Evolutionary conservation across 2,888 invertebrate species (phyloP).

Genomic region (Diaperis boleti): DNA sequence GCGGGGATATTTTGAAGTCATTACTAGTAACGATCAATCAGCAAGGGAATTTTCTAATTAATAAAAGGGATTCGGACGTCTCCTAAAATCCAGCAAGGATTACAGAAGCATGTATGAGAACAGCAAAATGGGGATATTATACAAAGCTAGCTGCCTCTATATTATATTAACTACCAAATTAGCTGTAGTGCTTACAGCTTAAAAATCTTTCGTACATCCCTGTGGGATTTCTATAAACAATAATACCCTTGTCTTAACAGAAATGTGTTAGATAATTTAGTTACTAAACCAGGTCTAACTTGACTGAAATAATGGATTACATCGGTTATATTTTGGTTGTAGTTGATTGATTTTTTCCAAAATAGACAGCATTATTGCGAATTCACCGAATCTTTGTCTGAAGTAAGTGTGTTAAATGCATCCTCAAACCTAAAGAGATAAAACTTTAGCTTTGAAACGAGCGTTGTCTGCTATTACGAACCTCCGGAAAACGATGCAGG

Average conservation of each 20-base stretch:
- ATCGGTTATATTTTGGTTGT: too few relatives aligned
- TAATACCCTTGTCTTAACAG: too few relatives aligned
- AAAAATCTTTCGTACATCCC: slow-evolving; percentile 7
- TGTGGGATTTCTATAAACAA: slow-evolving; percentile 5
- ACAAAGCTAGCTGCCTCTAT: slow-evolving; percentile 6
- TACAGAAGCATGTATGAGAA: slow-evolving; percentile 8
- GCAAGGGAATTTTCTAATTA: slow-evolving; percentile 18
- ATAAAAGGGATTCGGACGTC: slow-evolving; percentile 1
- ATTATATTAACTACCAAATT: slow-evolving; percentile 10
- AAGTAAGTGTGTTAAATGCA: slow-evolving; percentile 3
- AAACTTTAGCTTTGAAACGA: slow-evolving; percentile 8
- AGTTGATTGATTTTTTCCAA: too few relatives aligned
- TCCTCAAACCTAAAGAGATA: slow-evolving; percentile 5
- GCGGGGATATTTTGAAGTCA: neutral
- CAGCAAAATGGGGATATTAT: slow-evolving; percentile 15
- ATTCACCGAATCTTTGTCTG: neutral
- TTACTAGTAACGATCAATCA: slow-evolving; percentile 22
- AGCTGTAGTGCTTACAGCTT: neutral
- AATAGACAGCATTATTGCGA: neutral
- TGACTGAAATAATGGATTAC: too few relatives aligned
- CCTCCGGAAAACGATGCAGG: slow-evolving; percentile 8
- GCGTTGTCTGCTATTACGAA: slow-evolving; percentile 1
- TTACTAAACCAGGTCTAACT: too few relatives aligned
- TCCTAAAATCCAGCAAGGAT: slow-evolving; percentile 16
- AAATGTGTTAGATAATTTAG: too few relatives aligned